phyloP scores from a whole-genome alignment of 2,113 vertebrate species.

The Cyanoliseus patagonus region DNA sequence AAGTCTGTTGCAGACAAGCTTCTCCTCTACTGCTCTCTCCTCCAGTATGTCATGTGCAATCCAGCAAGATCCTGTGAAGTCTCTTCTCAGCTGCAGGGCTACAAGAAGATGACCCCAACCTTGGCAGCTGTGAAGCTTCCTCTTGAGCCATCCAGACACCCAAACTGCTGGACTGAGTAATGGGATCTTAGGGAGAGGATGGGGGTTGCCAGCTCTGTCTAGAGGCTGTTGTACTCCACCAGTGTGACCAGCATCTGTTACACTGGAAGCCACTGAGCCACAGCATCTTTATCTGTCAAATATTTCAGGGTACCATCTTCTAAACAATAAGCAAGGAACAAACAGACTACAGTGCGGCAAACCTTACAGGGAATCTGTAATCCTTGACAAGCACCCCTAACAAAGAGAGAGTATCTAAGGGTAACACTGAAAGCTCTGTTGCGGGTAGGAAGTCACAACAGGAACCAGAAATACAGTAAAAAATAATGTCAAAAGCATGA shows the following conservation, averaged over 20 bases:
- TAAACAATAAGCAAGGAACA: not conserved
- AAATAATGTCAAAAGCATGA: not conserved
- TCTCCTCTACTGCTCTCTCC: not conserved
- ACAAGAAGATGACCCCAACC: not conserved
- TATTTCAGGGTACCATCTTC: not conserved
- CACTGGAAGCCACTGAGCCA: not conserved
- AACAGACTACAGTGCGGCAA: not conserved
- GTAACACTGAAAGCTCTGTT: not conserved
- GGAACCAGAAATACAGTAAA: not conserved
- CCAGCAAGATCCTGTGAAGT: not conserved
- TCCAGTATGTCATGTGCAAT: not conserved
- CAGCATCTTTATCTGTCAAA: not conserved
- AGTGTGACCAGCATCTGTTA: not conserved
- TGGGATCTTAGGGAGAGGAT: not conserved
- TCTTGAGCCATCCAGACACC: not conserved
- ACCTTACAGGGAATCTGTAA: not conserved
- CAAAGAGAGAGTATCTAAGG: not conserved
- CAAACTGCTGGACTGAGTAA: not conserved
- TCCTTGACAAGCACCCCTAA: not conserved
- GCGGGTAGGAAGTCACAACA: not conserved
- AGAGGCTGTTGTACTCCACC: not conserved
- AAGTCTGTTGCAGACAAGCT: not conserved
- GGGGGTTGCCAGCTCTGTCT: not conserved
- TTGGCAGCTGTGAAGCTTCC: not conserved
- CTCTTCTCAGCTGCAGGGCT: not conserved